Conservation (phyloP, 1,140 invertebrate species). For the Aporrectodea caliginosa region DNA sequence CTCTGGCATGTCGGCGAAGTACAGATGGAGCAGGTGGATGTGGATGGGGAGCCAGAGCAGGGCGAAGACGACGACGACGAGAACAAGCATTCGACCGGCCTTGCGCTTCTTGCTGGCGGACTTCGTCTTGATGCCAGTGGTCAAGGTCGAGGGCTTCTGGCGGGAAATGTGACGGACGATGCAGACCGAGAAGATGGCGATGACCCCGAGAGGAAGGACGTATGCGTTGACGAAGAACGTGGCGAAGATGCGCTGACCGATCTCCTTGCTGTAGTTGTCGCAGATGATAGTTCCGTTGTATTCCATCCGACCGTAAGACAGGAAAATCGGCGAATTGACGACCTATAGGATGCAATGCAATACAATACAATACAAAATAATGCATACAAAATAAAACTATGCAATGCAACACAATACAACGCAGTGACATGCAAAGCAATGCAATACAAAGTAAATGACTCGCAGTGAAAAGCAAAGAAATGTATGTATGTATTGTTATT, state of each 20-base stretch:
- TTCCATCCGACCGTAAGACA: neutral
- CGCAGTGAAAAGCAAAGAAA: no score
- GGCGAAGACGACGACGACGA: slow-evolving; percentile 26
- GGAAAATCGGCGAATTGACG: slow-evolving; percentile 18
- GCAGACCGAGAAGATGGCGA: slow-evolving; percentile 17
- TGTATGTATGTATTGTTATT: no score
- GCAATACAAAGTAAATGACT: no score
- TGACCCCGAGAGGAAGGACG: slow-evolving; percentile 12
- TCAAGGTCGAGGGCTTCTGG: no score
- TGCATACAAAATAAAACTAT: no score
- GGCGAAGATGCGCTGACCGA: slow-evolving; percentile 16
- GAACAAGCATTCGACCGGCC: slow-evolving; percentile 21
- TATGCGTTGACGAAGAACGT: slow-evolving; percentile 26
- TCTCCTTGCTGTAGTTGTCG: slow-evolving; percentile 8
- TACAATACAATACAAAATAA: no score
- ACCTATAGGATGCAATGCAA: no score
- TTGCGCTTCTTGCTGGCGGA: no score
- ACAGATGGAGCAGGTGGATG: slow-evolving; percentile 22
- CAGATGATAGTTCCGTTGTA: slow-evolving; percentile 4
- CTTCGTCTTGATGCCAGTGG: no score
- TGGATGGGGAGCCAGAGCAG: slow-evolving; percentile 28
- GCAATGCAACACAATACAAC: no score
- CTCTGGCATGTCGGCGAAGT: neutral
- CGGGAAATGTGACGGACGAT: slow-evolving; percentile 22
- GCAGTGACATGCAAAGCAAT: no score